Conservation (phyloP, 2,888 invertebrate species). For the Bimastos eiseni region DNA sequence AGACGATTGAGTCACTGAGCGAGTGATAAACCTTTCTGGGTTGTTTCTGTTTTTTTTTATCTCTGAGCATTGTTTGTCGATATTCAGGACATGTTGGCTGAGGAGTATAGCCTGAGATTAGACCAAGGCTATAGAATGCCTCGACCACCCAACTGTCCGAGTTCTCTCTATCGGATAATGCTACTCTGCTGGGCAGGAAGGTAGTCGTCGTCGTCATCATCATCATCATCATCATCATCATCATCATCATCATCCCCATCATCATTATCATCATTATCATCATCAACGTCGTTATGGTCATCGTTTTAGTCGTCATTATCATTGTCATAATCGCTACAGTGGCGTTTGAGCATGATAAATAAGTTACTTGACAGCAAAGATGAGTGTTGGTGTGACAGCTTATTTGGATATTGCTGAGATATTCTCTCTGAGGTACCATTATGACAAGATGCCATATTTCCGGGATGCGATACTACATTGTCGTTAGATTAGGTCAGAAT, state of each 20-base stretch:
- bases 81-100: neutral
- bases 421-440: too few species aligned
- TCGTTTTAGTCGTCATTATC: neutral
- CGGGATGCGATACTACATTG: too few species aligned
- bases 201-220: neutral
- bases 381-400: too few species aligned
- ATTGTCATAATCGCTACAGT: neutral
- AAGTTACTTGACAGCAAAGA: too few species aligned
- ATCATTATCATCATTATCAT: neutral
- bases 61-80: neutral
- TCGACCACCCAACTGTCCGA: neutral
- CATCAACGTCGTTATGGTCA: neutral
- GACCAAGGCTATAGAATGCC: conserved; percentile 15
- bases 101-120: neutral
- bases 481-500: too few species aligned
- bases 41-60: neutral
- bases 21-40: too few species aligned
- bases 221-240: neutral
- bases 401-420: too few species aligned
- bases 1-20: neutral
- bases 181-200: conserved; percentile 15
- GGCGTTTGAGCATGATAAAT: too few species aligned
- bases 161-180: conserved; percentile 1
- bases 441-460: too few species aligned
- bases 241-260: neutral